Base-by-base conservation (phyloP, 2,797 vertebrate genomes). In the Lagorchestes hirsutus region DNA sequence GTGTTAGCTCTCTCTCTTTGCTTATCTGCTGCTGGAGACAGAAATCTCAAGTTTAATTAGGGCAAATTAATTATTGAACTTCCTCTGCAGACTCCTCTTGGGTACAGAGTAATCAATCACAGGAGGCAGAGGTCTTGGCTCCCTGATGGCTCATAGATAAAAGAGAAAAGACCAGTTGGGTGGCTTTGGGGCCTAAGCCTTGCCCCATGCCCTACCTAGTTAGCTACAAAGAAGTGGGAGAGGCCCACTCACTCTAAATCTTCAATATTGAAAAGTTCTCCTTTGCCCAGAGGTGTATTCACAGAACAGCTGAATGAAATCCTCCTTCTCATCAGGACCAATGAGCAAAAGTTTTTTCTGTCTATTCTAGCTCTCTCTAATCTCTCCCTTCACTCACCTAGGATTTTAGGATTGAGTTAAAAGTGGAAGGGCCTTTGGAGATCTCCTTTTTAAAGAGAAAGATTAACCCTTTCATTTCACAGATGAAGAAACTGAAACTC, bases 61-160 rank as follows among this genome's bases (percentile, higher is more conserved):
- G 87, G 96, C 94, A 94, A 97, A 98, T 98, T 97, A 97, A 96
- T 97, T 93, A 98, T 97, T 97, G 98, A 98, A 96, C 96, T 94
- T 93, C 74, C 46, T 13, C 54, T 96, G 54, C 96, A 29, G 93
- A 93, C 55, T 92, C 96, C 94, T 95, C 57, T 87, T 40, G 12
- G 0, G 54, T 90, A 90, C 95, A 58, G 0, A 54, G 92, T 93
- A 92, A 74, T 93, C 74, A 55, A 82, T 95, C 87, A 91, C 82
- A 62, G 1, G 0, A 92, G 95, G 92, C 27, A 0, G 95, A n/a
- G 58, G 0, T 58, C 57, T 0, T 5, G 59, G 50, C 90, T 91
- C 90, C 28, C 90, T 55, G 90, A 54, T 55, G 50, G 93, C 56
- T 50, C 6, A 24, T 27, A 34, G 92, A 55, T n/a, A 2, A 87